phyloP scores from a whole-genome alignment of 2,888 invertebrate genomes.

The Brachynemurus nebulosus region DNA sequence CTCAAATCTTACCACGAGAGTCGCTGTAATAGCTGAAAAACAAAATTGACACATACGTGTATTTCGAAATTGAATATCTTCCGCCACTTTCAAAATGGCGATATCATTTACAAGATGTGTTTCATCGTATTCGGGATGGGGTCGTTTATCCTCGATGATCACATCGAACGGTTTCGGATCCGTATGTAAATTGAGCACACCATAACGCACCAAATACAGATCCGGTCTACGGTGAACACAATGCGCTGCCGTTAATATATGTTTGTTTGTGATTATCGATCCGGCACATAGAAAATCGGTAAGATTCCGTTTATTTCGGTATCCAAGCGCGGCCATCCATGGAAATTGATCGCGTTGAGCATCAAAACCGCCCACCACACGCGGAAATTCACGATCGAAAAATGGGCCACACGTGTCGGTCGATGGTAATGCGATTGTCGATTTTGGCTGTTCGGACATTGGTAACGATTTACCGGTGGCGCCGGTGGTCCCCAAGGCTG shows the following conservation, averaged over 20 bases:
- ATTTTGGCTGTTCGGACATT: too few species aligned
- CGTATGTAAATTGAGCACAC: conserved; percentile 59
- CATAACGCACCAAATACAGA: conserved; percentile 57
- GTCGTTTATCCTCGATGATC: conserved; percentile 39
- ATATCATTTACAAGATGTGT: conserved; percentile 58
- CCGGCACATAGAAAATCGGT: conserved; percentile 48
- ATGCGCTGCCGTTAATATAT: conserved; percentile 68
- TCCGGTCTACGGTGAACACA: too few species aligned
- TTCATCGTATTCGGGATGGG: conserved; percentile 56
- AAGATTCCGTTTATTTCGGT: conserved; percentile 33
- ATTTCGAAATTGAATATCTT: conserved; percentile 35
- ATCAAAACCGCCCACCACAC: not conserved
- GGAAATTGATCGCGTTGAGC: conserved; percentile 53
- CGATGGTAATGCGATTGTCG: not conserved
- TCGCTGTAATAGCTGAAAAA: too few species aligned
- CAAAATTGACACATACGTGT: conserved; percentile 41
- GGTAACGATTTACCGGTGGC: not conserved
- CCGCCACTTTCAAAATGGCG: conserved; percentile 50
- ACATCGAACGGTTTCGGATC: conserved; percentile 50
- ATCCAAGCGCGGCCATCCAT: conserved; percentile 65
- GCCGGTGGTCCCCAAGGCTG: not conserved
- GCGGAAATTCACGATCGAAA: not conserved
- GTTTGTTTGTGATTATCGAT: conserved; percentile 47
- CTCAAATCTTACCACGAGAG: too few species aligned
- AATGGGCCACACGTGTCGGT: not conserved